These are phyloP conservation scores for Leptinotarsa undecemlineata DNA, from an alignment of 1,140 invertebrate genomes.

Conservation along the genomic window DNA sequence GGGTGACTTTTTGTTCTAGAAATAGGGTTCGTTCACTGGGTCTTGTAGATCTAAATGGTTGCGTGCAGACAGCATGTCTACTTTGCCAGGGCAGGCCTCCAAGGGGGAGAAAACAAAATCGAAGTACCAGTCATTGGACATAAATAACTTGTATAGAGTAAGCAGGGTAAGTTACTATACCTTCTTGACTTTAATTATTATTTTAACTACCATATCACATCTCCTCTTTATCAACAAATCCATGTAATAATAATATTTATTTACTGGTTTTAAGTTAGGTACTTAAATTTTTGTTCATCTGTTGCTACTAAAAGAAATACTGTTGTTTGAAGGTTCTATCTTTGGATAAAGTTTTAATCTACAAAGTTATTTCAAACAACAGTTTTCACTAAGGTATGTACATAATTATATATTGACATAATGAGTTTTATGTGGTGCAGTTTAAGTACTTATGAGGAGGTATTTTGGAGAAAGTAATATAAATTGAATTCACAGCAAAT, in stretches of 20 bases:
- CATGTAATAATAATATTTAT: no score
- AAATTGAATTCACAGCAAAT: no score
- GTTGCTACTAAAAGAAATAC: no score
- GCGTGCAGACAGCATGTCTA: constrained; percentile 64
- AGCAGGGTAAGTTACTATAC: constrained; percentile 68
- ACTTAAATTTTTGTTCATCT: neutral
- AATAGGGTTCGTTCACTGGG: constrained; percentile 80
- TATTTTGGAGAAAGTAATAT: neutral
- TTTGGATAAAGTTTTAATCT: no score
- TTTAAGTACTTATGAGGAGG: neutral
- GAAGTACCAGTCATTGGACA: constrained; percentile 94
- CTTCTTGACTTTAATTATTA: constrained; percentile 15
- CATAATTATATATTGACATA: neutral
- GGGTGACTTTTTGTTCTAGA: constrained; percentile 59
- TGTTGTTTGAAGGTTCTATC: no score
- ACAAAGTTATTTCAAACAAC: no score
- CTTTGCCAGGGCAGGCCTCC: constrained; percentile 56
- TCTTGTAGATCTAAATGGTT: constrained; percentile 80
- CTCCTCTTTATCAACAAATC: no score
- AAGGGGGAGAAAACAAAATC: constrained; percentile 91
- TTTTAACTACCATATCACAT: neutral
- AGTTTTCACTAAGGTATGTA: no score
- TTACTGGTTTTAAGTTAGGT: no score
- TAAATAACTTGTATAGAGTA: constrained; percentile 94
- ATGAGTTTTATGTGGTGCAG: neutral